Base-by-base conservation (phyloP, 2,113 vertebrate genomes). In the Psittacara wagleri region DNA sequence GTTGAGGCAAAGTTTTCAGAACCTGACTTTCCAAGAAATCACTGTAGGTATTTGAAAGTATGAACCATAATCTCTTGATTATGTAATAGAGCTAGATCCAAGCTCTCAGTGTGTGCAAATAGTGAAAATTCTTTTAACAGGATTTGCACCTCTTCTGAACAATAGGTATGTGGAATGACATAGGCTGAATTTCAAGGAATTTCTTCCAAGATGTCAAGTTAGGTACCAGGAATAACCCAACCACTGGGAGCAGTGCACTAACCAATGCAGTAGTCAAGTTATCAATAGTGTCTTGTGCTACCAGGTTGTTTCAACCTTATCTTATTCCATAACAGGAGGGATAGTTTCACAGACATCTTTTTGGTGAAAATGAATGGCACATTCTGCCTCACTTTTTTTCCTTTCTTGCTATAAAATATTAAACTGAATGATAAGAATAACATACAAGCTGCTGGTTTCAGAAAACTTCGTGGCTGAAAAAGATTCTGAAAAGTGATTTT, bases 401-500 rank as follows among this genome's bases (percentile, higher is more conserved):
- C 39, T 85, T 11, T 22, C 69, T 84, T 91, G 62, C 52, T 43
- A 54, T 76, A 91, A 90, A 96, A 76, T 94, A 94, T 67, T 94
- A 80, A 89, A 77, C 28, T 57, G 9, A 95, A 94, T 89, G 44
- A 69, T 84, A 86, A 78, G 79, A 88, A 49, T 88, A 94, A 89
- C 81, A 54, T 31, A 86, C 55, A 86, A 79, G 83, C 73, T 94
- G 83, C 83, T 96, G 49, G 54, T 89, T 96, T 91, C 83, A 82
- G 49, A 63, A 35, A 93, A 73, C 37, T 82, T 59, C 17, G 4
- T 76, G 57, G 44, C 92, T 94, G 73, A 74, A 92, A 82, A 86
- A 80, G 62, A 57, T 88, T 75, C 69, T 94, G 44, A 63, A 51
- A 92, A 93, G 66, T 43, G 25, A 90, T 23, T 20, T 87, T 54